phyloP scores from a whole-genome alignment of 2,888 invertebrate species.

The Phasia obesa region DNA sequence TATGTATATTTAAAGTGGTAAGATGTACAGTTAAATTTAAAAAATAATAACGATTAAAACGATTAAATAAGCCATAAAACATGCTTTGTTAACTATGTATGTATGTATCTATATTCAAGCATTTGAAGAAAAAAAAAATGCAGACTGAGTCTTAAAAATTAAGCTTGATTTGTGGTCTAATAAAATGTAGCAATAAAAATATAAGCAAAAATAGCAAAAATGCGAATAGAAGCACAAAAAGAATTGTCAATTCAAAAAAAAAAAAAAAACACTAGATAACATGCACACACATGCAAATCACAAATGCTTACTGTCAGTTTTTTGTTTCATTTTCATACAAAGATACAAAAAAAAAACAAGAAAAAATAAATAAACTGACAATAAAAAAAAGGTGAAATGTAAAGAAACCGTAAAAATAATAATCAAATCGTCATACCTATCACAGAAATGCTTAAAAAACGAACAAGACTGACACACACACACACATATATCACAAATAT shows the following conservation, averaged over 20 bases:
- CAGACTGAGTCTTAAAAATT: slow-evolving; percentile 15
- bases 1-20: too few species aligned
- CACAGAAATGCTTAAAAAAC: slow-evolving; percentile 34
- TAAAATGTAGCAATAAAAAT: slow-evolving; percentile 3
- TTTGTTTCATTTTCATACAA: slow-evolving; percentile 14
- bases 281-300: slow-evolving; percentile 30
- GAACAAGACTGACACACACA: slow-evolving; percentile 32
- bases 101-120: too few species aligned
- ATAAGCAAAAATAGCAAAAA: slow-evolving; percentile 10
- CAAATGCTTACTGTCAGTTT: slow-evolving; percentile 18
- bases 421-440: slow-evolving; percentile 62
- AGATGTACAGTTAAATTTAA: too few species aligned
- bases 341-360: slow-evolving; percentile 31
- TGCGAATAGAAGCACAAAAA: slow-evolving; percentile 33
- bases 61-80: background rate
- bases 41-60: background rate
- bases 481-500: background rate
- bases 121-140: too few species aligned
- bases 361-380: slow-evolving; percentile 35
- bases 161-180: slow-evolving; percentile 26
- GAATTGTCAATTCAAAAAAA: slow-evolving; percentile 36
- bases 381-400: slow-evolving; percentile 64
- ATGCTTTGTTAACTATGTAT: too few species aligned
- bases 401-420: slow-evolving; percentile 67
- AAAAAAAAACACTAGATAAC: slow-evolving; percentile 46